Conservation (phyloP, 1,140 invertebrate genomes). For the Solen grandis region DNA sequence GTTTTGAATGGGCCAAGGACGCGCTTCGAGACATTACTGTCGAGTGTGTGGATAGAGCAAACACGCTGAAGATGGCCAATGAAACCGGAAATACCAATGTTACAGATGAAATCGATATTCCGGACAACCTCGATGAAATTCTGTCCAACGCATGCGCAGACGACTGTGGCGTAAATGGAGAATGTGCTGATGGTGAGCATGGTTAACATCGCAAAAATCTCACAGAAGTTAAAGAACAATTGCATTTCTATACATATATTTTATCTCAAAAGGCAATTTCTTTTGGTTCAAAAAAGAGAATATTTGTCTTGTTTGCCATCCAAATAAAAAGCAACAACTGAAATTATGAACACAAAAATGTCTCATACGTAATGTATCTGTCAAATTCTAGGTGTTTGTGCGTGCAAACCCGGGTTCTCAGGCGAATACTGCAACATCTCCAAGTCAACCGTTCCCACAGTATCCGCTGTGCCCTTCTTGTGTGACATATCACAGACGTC, state of each 20-base stretch:
- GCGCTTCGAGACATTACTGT: conserved; percentile 43
- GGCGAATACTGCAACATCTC: conserved; percentile 37
- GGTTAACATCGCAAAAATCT: too few relatives aligned
- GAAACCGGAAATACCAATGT: neutral
- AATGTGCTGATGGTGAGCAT: conserved; percentile 37
- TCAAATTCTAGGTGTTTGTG: conserved; percentile 37
- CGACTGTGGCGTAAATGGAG: conserved; percentile 48
- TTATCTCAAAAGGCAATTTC: too few relatives aligned
- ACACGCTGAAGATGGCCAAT: conserved; percentile 13
- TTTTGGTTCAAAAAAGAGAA: too few relatives aligned
- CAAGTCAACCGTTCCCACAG: conserved; percentile 25
- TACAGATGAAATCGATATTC: neutral
- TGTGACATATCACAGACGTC: conserved; percentile 27
- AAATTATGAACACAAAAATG: too few relatives aligned
- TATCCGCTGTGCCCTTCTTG: neutral
- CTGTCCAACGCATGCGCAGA: conserved; percentile 19
- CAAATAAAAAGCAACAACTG: too few relatives aligned
- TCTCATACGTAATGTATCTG: too few relatives aligned
- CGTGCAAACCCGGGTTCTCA: conserved; percentile 35
- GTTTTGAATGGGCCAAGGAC: conserved; percentile 34
- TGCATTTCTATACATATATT: too few relatives aligned
- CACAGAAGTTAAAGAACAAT: too few relatives aligned
- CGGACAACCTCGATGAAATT: neutral
- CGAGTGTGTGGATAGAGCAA: conserved; percentile 35
- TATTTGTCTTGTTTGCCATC: too few relatives aligned